A percentile compares a stretch with the other conserved stretches of the same genome.
Evolutionary conservation across 2,797 vertebrate species (phyloP).

Genomic region (Petrocephalus schoutedeni): DNA sequence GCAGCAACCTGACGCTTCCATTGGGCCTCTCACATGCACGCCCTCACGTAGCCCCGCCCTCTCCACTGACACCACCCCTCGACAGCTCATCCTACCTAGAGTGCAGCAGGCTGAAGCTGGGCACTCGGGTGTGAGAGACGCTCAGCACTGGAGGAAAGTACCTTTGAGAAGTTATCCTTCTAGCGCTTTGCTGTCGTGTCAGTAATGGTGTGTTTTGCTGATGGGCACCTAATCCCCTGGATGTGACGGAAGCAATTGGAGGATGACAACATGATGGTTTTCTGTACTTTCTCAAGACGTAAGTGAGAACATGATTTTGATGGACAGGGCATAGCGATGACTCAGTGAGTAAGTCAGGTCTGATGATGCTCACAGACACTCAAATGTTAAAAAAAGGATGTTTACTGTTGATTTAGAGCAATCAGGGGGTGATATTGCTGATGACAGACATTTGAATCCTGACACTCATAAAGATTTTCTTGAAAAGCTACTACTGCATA

Average conservation of each 20-base stretch:
- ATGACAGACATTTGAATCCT: not conserved
- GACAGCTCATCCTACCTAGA: slow-evolving; percentile 18
- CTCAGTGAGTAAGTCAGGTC: not conserved
- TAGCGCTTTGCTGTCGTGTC: not conserved
- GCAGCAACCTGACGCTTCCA: slow-evolving; percentile 18
- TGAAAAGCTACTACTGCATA: not conserved
- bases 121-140: not conserved
- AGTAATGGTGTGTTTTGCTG: not conserved
- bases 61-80: slow-evolving; percentile 9
- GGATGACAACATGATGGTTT: not conserved
- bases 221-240: not conserved
- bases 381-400: not conserved
- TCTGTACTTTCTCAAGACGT: not conserved
- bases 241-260: slow-evolving; percentile 18
- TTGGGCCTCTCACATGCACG: slow-evolving; percentile 11
- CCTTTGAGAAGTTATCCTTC: not conserved
- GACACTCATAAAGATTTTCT: not conserved
- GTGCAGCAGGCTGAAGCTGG: slow-evolving; percentile 19
- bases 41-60: slow-evolving; percentile 25
- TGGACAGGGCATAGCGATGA: not conserved
- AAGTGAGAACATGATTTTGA: not conserved
- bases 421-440: not conserved
- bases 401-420: not conserved
- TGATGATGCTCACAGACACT: not conserved
- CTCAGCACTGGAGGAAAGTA: not conserved